Evolutionary conservation across 2,113 vertebrate species (phyloP).

Genomic region (Ailurus styani): DNA sequence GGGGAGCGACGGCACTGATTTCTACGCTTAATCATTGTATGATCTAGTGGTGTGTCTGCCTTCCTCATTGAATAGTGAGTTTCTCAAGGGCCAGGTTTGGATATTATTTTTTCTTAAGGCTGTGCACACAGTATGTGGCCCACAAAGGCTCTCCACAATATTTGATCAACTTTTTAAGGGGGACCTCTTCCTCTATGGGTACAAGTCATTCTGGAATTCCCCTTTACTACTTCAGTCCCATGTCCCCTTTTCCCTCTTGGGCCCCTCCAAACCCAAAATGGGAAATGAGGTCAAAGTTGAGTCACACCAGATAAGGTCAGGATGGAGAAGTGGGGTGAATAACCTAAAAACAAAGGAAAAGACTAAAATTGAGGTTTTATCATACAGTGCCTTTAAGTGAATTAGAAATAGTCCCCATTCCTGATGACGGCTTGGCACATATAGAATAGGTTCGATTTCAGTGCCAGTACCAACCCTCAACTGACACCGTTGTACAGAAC

Average conservation of each 20-base stretch:
- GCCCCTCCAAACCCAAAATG: not conserved
- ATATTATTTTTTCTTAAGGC: not conserved
- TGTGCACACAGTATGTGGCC: not conserved
- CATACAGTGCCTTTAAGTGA: not conserved
- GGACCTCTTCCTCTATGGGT: not conserved
- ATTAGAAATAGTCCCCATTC: not conserved
- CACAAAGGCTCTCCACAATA: not conserved
- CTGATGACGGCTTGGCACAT: not conserved
- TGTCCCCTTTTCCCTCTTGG: not conserved
- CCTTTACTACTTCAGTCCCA: not conserved
- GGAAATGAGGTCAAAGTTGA: not conserved
- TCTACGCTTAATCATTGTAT: too few species aligned
- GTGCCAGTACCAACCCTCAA: not conserved
- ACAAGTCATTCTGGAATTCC: not conserved
- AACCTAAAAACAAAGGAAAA: not conserved
- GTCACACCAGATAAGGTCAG: not conserved
- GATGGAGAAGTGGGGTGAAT: not conserved
- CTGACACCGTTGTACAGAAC: not conserved
- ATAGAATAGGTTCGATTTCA: not conserved
- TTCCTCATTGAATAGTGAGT: not conserved
- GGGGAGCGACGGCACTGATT: too few species aligned
- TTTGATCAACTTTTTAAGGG: not conserved
- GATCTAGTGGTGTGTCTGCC: not conserved
- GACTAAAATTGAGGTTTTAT: not conserved
- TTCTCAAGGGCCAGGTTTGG: not conserved